Conservation (phyloP, 92 coral and sea anemone genomes). For the Diadumene lineata region DNA sequence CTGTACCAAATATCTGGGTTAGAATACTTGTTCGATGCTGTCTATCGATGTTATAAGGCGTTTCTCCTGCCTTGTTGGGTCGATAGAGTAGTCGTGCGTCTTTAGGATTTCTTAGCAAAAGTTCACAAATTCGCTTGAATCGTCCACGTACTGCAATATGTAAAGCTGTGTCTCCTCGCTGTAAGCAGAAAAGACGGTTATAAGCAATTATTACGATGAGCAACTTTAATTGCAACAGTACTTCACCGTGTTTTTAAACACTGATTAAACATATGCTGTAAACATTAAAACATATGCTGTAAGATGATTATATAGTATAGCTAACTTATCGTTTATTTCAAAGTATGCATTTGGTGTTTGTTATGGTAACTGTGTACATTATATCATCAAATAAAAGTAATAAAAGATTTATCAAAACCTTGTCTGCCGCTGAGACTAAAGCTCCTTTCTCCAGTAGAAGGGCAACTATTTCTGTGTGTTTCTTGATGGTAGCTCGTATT, state of each 20-base stretch:
- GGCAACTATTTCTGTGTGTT: slow-evolving; percentile 82
- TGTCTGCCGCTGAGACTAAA: slow-evolving; percentile 77
- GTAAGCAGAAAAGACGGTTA: slow-evolving; percentile 7
- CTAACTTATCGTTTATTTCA: neutral
- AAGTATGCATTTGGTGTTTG: neutral
- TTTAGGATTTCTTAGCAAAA: slow-evolving; percentile 85
- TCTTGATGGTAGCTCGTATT: slow-evolving; percentile 83
- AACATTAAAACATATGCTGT: too few species aligned
- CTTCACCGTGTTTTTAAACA: too few species aligned
- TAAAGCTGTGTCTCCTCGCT: slow-evolving; percentile 96
- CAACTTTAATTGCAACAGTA: too few species aligned
- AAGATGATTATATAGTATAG: too few species aligned
- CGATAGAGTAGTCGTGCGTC: slow-evolving; percentile 94
- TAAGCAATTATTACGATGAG: too few species aligned
- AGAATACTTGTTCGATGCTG: slow-evolving; percentile 90
- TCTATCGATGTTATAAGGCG: slow-evolving; percentile 94
- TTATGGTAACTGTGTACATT: neutral
- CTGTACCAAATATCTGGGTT: slow-evolving; percentile 93
- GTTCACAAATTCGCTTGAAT: slow-evolving; percentile 88
- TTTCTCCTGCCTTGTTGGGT: slow-evolving; percentile 93
- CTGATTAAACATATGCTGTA: too few species aligned
- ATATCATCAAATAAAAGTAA: too few species aligned
- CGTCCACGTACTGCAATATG: slow-evolving; percentile 94
- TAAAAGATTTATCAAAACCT: slow-evolving; percentile 37
- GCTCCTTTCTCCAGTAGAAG: slow-evolving; percentile 94